Base-by-base conservation (phyloP, 2,797 vertebrate genomes). In the Centroberyx gerrardi region DNA sequence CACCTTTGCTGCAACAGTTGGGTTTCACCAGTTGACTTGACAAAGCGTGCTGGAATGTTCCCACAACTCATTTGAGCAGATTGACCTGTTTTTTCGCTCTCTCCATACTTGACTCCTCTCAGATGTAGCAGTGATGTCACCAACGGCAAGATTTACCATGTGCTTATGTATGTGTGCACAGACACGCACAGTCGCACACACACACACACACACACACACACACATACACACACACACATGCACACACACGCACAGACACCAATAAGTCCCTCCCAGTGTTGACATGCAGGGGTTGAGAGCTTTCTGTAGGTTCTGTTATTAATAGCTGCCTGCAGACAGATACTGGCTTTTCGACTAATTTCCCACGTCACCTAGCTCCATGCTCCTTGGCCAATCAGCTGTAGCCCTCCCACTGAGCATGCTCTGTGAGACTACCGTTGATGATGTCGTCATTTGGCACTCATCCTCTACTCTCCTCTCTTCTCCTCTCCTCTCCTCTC, bases 231-330 rank as follows among this genome's bases (percentile, higher is more conserved):
- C 17, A 36, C 68, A 59, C 22, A 69, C 33, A 48, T 5, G 51
- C 36, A 61, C 38, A 31, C 53, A 58, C 28, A 78, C 18, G 44
- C 18, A 54, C 18, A 59, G 1, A 28, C 6, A 38, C n/a, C 31
- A 67, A 3, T 2, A 61, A 58, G n/a, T 61, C 8, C 15, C 33
- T 61, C 54, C 44, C 10, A 44, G 79, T 80, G 78, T 78, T 72
- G 52, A 72, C 78, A 55, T 80, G 65, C 62, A 17, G 53, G 8
- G 60, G 13, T 48, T 10, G 46, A 74, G 42, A 55, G 72, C 84
- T 81, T 54, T 70, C 55, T 72, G 66, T 52, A 54, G 59, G 53
- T 76, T 83, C 67, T 80, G 68, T 88, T 91, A 87, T 85, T 80
- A 88, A 85, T 79, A 87, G 80, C 76, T 69, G 38, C 51, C 62